These are phyloP conservation scores for Agonopterix arenella DNA, from an alignment of 2,888 invertebrate genomes.

Conservation along the genomic window DNA sequence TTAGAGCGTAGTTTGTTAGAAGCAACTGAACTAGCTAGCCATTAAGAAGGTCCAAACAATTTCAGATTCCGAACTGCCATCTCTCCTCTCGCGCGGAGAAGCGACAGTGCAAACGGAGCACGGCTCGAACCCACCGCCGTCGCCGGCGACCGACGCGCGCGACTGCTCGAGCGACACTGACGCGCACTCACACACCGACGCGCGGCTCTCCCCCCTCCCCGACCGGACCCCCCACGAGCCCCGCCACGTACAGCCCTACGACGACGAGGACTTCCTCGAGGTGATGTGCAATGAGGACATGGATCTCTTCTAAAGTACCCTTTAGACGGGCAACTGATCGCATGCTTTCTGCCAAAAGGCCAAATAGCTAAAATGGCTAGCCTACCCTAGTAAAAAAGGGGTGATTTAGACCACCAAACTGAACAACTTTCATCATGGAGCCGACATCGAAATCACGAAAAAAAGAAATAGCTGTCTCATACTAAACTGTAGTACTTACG, in stretches of 20 bases:
- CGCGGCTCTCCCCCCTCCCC: conserved; percentile 21
- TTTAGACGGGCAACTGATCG: too few relatives aligned
- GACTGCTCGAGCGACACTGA: conserved; percentile 82
- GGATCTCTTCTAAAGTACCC: conserved; percentile 78
- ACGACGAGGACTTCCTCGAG: conserved; percentile 84
- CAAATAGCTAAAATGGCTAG: too few relatives aligned
- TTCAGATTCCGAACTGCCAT: conserved; percentile 79
- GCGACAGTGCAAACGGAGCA: conserved; percentile 73
- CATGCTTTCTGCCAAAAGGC: too few relatives aligned
- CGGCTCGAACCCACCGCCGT: conserved; percentile 87
- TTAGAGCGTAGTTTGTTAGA: too few relatives aligned
- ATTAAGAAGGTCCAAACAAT: neutral
- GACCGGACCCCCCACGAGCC: conserved; percentile 37
- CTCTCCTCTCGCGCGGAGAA: conserved; percentile 79
- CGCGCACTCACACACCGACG: conserved; percentile 69
- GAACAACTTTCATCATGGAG: too few relatives aligned
- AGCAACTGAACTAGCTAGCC: too few relatives aligned
- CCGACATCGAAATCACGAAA: too few relatives aligned
- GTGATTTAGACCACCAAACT: too few relatives aligned
- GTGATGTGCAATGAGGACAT: conserved; percentile 83
- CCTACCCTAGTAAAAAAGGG: too few relatives aligned
- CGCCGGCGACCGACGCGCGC: conserved; percentile 85
- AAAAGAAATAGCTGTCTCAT: too few relatives aligned
- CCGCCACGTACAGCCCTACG: conserved; percentile 50
- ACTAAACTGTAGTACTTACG: too few relatives aligned